A percentile compares a stretch with the other conserved stretches of the same genome.
phyloP scores from a whole-genome alignment of 1,140 invertebrate genomes.

The Diorhabda carinulata region DNA sequence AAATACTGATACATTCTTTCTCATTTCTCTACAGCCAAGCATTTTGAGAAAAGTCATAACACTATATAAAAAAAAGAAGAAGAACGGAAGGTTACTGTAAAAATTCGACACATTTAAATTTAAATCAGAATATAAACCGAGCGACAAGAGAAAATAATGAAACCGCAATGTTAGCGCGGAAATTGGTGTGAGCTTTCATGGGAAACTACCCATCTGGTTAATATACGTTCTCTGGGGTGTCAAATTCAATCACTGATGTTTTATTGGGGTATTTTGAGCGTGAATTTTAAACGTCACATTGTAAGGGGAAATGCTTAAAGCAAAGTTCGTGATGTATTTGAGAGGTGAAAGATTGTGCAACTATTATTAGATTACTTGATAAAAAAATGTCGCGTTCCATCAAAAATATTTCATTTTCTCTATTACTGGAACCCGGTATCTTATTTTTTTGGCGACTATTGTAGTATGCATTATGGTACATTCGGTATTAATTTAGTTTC shows the following conservation, averaged over 20 bases:
- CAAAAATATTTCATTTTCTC: no score
- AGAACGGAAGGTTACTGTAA: no score
- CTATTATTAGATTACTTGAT: neutral
- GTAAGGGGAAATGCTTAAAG: neutral
- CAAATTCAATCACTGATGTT: conserved; percentile 36
- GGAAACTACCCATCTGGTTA: conserved; percentile 32
- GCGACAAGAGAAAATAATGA: conserved; percentile 12
- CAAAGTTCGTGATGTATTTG: neutral
- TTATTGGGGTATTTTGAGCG: conserved; percentile 35
- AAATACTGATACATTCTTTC: no score
- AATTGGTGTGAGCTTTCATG: conserved; percentile 27
- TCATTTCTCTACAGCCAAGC: no score
- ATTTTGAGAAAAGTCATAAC: no score
- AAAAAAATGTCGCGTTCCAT: no score
- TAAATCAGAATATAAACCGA: neutral
- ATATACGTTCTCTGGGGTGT: conserved; percentile 35
- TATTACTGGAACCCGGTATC: no score
- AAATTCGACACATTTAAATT: conserved; percentile 3
- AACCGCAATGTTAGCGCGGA: conserved; percentile 31
- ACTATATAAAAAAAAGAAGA: no score
- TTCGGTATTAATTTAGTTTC: no score
- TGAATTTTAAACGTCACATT: conserved; percentile 25
- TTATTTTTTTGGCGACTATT: no score
- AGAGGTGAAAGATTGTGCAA: neutral
- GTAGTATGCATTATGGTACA: no score